phyloP scores from a whole-genome alignment of 2,797 vertebrate species.

The Saxicola maurus region DNA sequence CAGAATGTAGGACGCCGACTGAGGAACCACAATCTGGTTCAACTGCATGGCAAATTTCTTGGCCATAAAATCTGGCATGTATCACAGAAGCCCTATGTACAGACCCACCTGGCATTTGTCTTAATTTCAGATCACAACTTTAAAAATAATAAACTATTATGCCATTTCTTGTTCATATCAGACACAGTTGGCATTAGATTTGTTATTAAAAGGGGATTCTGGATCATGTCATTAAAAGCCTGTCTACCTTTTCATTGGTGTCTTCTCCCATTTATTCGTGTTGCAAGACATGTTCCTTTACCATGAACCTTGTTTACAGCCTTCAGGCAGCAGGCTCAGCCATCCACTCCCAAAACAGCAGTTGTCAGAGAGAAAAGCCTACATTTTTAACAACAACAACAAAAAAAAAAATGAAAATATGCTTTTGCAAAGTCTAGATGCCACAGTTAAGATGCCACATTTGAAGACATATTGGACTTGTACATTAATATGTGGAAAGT shows the following conservation, averaged over 20 bases:
- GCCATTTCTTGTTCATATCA: constrained; percentile 53
- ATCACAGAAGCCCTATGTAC: constrained; percentile 62
- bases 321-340: neutral
- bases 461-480: neutral
- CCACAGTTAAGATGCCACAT: neutral
- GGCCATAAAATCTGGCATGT: constrained; percentile 66
- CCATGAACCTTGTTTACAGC: neutral
- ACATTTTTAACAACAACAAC: neutral
- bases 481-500: neutral
- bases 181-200: constrained; percentile 67
- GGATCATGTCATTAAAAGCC: constrained; percentile 82
- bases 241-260: constrained; percentile 72
- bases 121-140: constrained; percentile 39
- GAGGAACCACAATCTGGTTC: constrained; percentile 39
- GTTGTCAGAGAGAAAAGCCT: neutral
- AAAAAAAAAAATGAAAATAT: neutral
- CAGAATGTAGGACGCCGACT: constrained; percentile 75
- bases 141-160: constrained; percentile 8
- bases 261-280: constrained; percentile 44
- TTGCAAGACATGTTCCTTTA: neutral
- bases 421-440: neutral
- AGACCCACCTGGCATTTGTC: constrained; percentile 58
- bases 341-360: neutral
- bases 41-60: constrained; percentile 73
- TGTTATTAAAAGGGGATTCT: constrained; percentile 73